phyloP scores from a whole-genome alignment of 2,113 vertebrate genomes.

The Panurus biarmicus region DNA sequence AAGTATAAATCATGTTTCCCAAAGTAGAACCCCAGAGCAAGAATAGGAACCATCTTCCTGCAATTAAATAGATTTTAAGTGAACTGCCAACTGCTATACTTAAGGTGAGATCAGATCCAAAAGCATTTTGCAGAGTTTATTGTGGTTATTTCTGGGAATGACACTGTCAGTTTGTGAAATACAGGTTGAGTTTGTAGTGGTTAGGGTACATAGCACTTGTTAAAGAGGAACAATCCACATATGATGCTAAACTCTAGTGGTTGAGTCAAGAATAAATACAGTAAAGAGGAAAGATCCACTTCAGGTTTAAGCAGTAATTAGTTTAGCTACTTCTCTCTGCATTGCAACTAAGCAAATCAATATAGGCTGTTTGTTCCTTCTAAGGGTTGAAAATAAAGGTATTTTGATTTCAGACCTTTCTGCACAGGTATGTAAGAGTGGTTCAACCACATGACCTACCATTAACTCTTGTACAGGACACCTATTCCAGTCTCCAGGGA shows the following conservation, averaged over 20 bases:
- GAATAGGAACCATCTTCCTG: background rate
- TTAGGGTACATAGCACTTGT: background rate
- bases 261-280: background rate
- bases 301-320: background rate
- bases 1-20: background rate
- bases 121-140: slow-evolving; percentile 1
- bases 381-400: background rate
- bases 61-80: background rate
- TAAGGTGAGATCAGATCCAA: background rate
- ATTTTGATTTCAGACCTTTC: background rate
- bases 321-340: background rate
- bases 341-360: background rate
- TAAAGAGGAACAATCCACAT: background rate
- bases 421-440: background rate
- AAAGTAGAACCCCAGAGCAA: background rate
- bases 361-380: background rate
- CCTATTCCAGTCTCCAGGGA: background rate
- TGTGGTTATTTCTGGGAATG: background rate
- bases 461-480: background rate
- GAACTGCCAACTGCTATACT: background rate
- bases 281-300: background rate
- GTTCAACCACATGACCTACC: background rate
- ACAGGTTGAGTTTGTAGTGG: background rate
- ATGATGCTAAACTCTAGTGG: background rate
- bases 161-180: background rate